These are phyloP conservation scores for Oryctes rhinoceros DNA, from an alignment of 1,140 invertebrate genomes.

Conservation along the genomic window DNA sequence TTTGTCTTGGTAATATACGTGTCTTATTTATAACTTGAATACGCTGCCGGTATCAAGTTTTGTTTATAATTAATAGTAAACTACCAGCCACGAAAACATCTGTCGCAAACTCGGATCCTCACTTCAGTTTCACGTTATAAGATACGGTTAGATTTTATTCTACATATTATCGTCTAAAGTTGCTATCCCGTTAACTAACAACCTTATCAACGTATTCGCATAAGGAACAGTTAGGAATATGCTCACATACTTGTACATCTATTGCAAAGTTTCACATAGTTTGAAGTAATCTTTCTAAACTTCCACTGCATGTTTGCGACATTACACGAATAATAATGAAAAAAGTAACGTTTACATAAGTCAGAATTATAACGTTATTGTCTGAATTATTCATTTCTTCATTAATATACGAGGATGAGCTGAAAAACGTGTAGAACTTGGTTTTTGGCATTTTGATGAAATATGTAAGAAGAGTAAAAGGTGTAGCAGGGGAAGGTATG, in stretches of 20 bases:
- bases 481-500: too few relatives aligned
- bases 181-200: not conserved
- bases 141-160: slow-evolving; percentile 1
- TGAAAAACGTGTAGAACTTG: too few relatives aligned
- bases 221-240: not conserved
- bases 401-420: too few relatives aligned
- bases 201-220: not conserved
- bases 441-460: too few relatives aligned
- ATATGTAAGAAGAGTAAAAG: too few relatives aligned
- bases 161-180: slow-evolving; percentile 1
- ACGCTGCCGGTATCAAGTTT: slow-evolving; percentile 26
- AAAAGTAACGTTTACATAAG: too few relatives aligned
- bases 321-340: too few relatives aligned
- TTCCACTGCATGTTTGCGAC: too few relatives aligned
- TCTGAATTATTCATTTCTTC: too few relatives aligned
- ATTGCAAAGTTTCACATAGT: not conserved
- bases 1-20: not conserved
- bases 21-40: not conserved
- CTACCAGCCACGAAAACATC: slow-evolving; percentile 13
- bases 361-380: too few relatives aligned
- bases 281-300: not conserved
- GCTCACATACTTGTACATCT: not conserved
- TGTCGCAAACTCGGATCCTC: slow-evolving; percentile 11
- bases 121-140: not conserved
- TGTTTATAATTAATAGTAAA: slow-evolving; percentile 33